Base-by-base conservation (phyloP, 2,888 invertebrate genomes). In the Cheilosia scutellata region DNA sequence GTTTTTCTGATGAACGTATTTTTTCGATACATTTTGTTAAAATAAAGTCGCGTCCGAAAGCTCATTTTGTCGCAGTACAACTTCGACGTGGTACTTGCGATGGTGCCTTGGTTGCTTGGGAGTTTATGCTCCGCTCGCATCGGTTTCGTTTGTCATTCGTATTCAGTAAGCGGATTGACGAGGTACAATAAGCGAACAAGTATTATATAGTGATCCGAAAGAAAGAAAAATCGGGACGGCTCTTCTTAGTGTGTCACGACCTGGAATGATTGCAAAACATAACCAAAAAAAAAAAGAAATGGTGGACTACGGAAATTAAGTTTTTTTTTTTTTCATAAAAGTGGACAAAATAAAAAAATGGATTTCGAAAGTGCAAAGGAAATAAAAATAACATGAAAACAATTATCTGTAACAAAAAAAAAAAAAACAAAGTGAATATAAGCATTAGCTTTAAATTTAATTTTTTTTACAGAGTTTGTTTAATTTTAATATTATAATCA, bases 31-130 rank as follows among this genome's bases (percentile, higher is more conserved):
- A 84, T 84, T 84, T 86, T 86, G 68, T 82, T 82, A 86, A 86
- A 86, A 86, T 86, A 86, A 86, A 86, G 82, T 82, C 86, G 86
- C 76, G 82, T 86, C 63, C 82, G 68, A 86, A 86, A 86, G 86
- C 86, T 86, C 72, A 86, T 82, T 86, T 77, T 86, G 82, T 82
- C 86, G 86, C 86, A 86, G 86, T 86, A 86, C 86, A 68, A 77
- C 86, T 86, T 86, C 77, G 82, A 82, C 86, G 71, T 72, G 76
- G 66, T 84, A 82, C 86, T 77, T 76, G 86, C 66, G 71, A 76
- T 72, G 82, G 63, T 75, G 70, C 68, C 58, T n/a, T 66, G 33
- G 33, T 63, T 25, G 9, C 33, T 58, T 74, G 20, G 49, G 68
- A 77, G 62, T 76, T 66, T 72, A 77, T 68, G 62, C 71, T 86